Evolutionary conservation across 2,113 vertebrate genomes (phyloP).

Genomic region (Galemys pyrenaicus): DNA sequence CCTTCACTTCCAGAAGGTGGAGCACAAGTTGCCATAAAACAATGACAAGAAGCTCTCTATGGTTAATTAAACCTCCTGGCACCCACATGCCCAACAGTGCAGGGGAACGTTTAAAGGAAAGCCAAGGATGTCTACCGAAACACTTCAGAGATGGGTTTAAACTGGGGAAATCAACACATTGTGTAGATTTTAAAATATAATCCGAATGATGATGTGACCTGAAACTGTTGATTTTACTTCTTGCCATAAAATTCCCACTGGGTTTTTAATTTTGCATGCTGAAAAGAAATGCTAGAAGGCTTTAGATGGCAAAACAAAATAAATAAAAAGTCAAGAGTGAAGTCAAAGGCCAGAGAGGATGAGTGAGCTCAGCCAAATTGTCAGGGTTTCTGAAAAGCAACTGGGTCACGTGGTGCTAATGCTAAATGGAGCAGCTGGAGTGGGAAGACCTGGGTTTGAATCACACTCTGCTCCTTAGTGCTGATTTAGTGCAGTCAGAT

Average conservation of each 20-base stretch:
- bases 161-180: not conserved
- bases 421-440: not conserved
- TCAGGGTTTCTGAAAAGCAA: not conserved
- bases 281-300: not conserved
- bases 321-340: not conserved
- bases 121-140: not conserved
- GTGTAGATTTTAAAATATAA: not conserved
- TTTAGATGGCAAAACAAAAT: not conserved
- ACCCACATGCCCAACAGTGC: not conserved
- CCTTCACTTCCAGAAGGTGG: not conserved
- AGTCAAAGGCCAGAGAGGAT: not conserved
- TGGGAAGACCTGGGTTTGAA: not conserved
- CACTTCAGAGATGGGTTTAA: not conserved
- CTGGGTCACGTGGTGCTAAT: not conserved
- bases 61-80: not conserved
- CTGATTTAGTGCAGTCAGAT: not conserved
- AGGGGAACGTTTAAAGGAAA: not conserved
- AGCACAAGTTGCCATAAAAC: not conserved
- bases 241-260: not conserved
- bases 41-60: not conserved
- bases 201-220: not conserved
- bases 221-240: slow-evolving; percentile 35
- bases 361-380: not conserved
- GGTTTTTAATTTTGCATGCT: not conserved
- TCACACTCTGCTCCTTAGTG: not conserved